Evolutionary conservation across 1,140 invertebrate species (phyloP).

Genomic region (Pachypsylla venusta): DNA sequence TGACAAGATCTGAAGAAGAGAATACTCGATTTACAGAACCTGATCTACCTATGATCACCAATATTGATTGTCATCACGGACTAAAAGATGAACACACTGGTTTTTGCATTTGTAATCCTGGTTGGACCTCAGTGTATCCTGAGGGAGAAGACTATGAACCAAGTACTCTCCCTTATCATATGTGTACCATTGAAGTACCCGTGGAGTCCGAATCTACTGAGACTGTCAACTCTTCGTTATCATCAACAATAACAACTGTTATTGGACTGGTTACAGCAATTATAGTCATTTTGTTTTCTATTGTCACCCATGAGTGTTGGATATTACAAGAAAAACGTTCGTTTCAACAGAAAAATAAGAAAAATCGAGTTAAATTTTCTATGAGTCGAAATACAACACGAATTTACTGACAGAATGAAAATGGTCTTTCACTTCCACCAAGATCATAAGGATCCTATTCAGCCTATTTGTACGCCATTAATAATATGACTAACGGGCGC

Average conservation of each 20-base stretch:
- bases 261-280: background rate
- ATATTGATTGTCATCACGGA: constrained; percentile 26
- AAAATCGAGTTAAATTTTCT: background rate
- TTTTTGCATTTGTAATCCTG: constrained; percentile 24
- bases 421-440: no score
- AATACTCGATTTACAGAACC: constrained; percentile 13
- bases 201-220: background rate
- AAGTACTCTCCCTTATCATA: constrained; percentile 24
- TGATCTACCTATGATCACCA: background rate
- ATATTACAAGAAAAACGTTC: background rate
- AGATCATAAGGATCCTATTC: no score
- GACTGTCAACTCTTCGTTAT: background rate
- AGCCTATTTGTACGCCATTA: no score
- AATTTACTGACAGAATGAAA: no score
- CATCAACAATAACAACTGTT: background rate
- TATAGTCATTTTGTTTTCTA: constrained; percentile 1
- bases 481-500: no score
- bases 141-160: constrained; percentile 16
- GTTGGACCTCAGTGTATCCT: constrained; percentile 24
- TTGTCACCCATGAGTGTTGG: background rate
- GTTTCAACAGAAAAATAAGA: background rate
- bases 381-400: no score
- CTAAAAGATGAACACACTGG: constrained; percentile 22
- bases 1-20: constrained; percentile 17
- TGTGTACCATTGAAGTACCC: constrained; percentile 25